These are phyloP conservation scores for Punctoribates punctum DNA, from an alignment of 2,888 invertebrate genomes.

Conservation along the genomic window DNA sequence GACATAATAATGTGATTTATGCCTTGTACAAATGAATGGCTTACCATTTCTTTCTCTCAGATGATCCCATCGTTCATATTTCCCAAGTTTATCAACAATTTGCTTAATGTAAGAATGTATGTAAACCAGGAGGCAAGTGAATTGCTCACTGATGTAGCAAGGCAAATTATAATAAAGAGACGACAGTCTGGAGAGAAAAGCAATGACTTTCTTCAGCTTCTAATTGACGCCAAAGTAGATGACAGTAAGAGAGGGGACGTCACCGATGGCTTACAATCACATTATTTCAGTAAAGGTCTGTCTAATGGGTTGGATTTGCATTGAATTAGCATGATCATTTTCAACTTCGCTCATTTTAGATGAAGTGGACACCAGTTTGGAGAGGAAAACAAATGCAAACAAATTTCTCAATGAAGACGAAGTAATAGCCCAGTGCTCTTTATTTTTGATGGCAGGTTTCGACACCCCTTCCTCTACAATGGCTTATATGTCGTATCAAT, in stretches of 20 bases:
- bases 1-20: too few relatives aligned
- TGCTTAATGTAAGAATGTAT: background rate
- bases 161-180: background rate
- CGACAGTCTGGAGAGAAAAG: background rate
- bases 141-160: background rate
- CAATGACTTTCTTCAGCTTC: constrained; percentile 34
- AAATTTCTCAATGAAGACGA: constrained; percentile 33
- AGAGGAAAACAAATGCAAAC: background rate
- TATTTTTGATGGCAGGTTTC: constrained; percentile 16
- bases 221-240: constrained; percentile 21
- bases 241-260: background rate
- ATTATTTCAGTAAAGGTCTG: background rate
- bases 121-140: background rate
- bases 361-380: background rate
- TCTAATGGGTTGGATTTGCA: too few relatives aligned
- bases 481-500: background rate
- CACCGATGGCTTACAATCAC: background rate
- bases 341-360: background rate
- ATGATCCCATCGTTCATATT: background rate
- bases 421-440: constrained; percentile 37
- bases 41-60: too few relatives aligned
- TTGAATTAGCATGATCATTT: too few relatives aligned
- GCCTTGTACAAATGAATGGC: too few relatives aligned
- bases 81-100: background rate
- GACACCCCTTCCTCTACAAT: background rate